Conservation (phyloP, 2,113 vertebrate species). For the Nycticryphes semicollaris region DNA sequence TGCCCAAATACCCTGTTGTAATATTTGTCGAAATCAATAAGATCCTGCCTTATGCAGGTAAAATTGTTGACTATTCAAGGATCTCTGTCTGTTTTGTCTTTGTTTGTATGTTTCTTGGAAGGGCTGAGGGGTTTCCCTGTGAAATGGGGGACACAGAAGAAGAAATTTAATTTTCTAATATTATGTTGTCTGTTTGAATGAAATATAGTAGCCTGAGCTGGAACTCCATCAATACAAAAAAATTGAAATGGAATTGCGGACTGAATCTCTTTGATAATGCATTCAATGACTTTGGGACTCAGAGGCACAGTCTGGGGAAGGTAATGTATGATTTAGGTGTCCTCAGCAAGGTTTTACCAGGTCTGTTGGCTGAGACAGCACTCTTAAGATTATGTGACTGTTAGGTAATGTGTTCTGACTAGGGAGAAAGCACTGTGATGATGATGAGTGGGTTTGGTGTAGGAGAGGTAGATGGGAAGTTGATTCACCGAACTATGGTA, state of each 20-base stretch:
- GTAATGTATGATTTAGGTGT: neutral
- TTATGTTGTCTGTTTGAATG: neutral
- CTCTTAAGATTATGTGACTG: neutral
- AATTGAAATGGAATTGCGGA: neutral
- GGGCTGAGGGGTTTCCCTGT: neutral
- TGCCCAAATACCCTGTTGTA: accelerated
- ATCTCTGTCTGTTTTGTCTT: neutral
- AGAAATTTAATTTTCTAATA: neutral
- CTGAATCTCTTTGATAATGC: neutral
- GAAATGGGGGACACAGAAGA: neutral
- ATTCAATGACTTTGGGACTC: neutral
- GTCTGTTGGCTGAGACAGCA: neutral
- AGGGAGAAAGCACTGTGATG: neutral
- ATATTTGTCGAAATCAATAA: neutral
- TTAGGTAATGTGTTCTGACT: neutral
- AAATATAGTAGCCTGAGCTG: neutral
- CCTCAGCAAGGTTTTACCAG: neutral
- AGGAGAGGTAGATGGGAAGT: neutral
- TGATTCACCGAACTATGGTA: neutral
- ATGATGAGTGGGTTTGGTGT: neutral
- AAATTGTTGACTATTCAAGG: neutral
- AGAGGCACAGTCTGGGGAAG: neutral
- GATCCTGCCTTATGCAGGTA: neutral
- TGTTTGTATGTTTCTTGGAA: neutral
- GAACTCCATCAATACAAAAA: neutral